Percentiles rank a stretch among this genome's conserved stretches.
These are phyloP conservation scores for Aythya baeri DNA, from an alignment of 2,113 vertebrate genomes.

Conservation along the genomic window DNA sequence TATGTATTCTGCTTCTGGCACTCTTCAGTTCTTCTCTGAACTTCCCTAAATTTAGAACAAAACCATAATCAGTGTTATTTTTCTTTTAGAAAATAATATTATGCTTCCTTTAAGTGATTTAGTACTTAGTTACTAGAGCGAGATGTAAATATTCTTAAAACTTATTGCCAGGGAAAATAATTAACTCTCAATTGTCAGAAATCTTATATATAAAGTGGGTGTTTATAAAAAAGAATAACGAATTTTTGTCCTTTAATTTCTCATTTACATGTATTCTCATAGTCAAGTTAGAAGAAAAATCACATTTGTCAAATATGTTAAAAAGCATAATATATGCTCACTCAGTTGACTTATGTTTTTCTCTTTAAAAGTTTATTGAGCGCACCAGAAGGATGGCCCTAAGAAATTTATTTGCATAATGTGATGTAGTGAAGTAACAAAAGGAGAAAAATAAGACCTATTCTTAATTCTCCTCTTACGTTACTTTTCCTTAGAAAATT, in stretches of 20 bases:
- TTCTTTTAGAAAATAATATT: conserved; percentile 21
- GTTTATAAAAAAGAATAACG: background rate
- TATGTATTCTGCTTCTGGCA: conserved; percentile 5
- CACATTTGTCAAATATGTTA: background rate
- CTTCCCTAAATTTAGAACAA: background rate
- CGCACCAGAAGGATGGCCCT: background rate
- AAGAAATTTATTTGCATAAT: background rate
- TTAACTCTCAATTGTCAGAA: background rate
- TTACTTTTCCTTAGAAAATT: background rate
- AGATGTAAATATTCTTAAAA: background rate
- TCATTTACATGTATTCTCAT: background rate
- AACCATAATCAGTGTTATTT: background rate
- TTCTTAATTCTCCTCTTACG: background rate
- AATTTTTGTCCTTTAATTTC: background rate
- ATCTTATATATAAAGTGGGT: background rate
- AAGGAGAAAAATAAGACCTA: background rate
- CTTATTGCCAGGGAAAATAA: background rate
- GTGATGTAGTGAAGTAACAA: background rate
- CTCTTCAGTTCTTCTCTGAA: background rate
- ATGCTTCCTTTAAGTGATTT: background rate
- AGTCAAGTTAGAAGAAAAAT: background rate
- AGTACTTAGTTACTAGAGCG: background rate
- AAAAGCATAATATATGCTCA: background rate
- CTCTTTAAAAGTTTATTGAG: background rate
- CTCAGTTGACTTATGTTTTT: background rate